Evolutionary conservation across 2,888 invertebrate species (phyloP), one percentile per base, ranked within the genome.

Genomic region (Drosophila kanekoi): DNA sequence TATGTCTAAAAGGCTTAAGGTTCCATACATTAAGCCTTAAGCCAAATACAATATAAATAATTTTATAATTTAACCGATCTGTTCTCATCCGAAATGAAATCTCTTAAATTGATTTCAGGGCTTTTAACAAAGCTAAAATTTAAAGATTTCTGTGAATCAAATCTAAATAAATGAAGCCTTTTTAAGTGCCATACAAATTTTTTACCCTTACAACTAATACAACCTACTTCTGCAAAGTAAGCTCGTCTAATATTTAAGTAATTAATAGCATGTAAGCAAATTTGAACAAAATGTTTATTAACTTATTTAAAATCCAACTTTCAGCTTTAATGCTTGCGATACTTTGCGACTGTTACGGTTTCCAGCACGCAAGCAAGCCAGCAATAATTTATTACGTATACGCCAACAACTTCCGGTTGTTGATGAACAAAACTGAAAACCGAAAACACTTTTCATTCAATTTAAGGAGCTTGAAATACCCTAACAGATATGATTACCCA

Each of bases 391-490:
- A 83, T 83, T 87, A 84, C 81, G 81, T 83, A 87, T 81, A 83
- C 84, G 84, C 74, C 77, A 79, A 74, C 79, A 48, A 84, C 87
- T 87, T 84, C 87, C 83, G 87, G 77, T 59, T 79, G 77, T 45
- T 68, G 16, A 49, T 35, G 20, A 51, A 58, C 40, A 40, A 16
- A 53, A 44, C 32, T 10, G 10, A n/a, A 4, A n/a, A 13, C 8
- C 14, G 16, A 16, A 4, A 18, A 16, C 20, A 14, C 0, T 1
- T 6, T 14, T 14, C 14, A 9, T 45, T 32, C 1, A 41, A 11
- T 11, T 9, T 3, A 13, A 28, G n/a, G 13, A 14, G 16, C 13
- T 16, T 8, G 0, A 23, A 35, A 40, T 58, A 33, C 56, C 1
- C 60, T 53, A 3, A 1, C 16, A 10, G 10, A 40, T 4, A 40